Base-by-base conservation (phyloP, 2,113 vertebrate genomes). In the Azemiops feae region DNA sequence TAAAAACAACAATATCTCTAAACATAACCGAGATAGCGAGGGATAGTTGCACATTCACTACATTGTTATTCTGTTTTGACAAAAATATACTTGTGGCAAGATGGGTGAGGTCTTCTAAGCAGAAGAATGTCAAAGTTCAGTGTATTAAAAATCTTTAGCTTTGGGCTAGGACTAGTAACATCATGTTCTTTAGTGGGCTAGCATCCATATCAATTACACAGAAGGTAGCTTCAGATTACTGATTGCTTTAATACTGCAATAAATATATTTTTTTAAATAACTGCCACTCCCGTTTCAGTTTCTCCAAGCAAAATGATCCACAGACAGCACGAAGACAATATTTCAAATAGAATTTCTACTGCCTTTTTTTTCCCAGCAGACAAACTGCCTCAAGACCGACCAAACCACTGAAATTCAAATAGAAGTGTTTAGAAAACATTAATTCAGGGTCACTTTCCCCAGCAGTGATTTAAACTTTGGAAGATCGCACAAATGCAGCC, bases 31-130 rank as follows among this genome's bases (percentile, higher is more conserved):
- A 97, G 95, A 91, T 90, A 94, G 27, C 92, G 94, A 60, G 88
- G 93, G 92, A 93, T 95, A 97, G 92, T 91, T 96, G 89, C 52
- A 60, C 96, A 93, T 95, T 9, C 3, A 20, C n/a, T 90, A 85
- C 92, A 96, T 94, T 97, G 92, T 97, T 96, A 87, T 86, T 92
- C 92, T 97, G 96, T 96, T 98, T 97, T 97, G 96, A 96, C 95
- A 93, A 96, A 97, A 97, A 97, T 94, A 96, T 90, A 95, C 94
- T 95, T 81, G 60, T 45, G 50, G 95, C 93, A 96, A 30, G 92
- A 96, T 94, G 95, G 53, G 64, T 94, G 92, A 93, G 20, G 87
- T 30, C 93, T 95, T 91, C 92, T 91, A 64, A 92, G 87, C 89
- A 87, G 88, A 95, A 92, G 16, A 93, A 94, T 95, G 89, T 89